phyloP scores from a whole-genome alignment of 2,113 vertebrate genomes.

The Muscicapa adusta region DNA sequence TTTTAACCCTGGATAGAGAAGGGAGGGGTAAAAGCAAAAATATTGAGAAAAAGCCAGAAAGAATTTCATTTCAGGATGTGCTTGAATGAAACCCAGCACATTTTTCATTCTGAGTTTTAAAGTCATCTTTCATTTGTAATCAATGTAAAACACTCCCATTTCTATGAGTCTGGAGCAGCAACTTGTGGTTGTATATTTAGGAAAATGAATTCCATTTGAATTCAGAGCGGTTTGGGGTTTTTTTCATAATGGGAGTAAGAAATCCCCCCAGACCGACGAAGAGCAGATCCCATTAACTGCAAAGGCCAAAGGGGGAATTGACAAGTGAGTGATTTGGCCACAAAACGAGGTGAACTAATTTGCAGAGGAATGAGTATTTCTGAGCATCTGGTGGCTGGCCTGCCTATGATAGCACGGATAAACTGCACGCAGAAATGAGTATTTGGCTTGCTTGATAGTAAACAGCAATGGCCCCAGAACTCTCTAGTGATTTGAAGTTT shows the following conservation, averaged over 20 bases:
- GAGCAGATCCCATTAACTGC: conserved; percentile 62
- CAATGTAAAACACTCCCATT: not conserved
- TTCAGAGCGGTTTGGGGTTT: not conserved
- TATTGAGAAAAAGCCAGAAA: not conserved
- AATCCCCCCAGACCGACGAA: not conserved
- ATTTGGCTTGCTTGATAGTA: not conserved
- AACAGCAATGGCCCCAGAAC: not conserved
- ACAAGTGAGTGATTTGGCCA: conserved; percentile 47
- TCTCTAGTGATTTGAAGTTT: not conserved
- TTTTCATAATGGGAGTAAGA: conserved; percentile 26
- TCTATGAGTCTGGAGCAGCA: not conserved
- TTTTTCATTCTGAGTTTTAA: not conserved
- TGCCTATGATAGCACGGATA: not conserved
- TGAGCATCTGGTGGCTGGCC: conserved; percentile 54
- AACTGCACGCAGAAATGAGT: not conserved
- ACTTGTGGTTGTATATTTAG: not conserved
- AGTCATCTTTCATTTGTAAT: not conserved
- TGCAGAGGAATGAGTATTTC: conserved; percentile 43
- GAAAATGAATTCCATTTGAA: conserved; percentile 34
- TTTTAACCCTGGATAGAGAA: not conserved
- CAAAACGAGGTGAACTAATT: conserved; percentile 57
- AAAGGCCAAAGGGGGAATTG: conserved; percentile 50
- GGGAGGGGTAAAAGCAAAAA: not conserved
- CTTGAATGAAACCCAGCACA: not conserved
- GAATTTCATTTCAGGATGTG: not conserved